Evolutionary conservation across 2,888 invertebrate species (phyloP).

Genomic region (Protophormia terraenovae): DNA sequence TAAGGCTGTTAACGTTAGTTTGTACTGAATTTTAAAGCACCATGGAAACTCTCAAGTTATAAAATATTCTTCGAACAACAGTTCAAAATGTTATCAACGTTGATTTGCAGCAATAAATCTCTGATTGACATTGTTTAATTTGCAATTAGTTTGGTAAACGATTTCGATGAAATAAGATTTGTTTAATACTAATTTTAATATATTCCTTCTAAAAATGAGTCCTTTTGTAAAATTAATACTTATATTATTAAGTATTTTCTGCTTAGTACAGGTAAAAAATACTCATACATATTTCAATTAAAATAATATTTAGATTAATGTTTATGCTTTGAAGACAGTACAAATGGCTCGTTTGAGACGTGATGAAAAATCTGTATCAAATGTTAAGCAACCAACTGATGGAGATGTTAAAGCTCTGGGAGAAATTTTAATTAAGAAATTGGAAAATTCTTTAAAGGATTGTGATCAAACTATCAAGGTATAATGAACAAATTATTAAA

Average conservation of each 20-base stretch:
- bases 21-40: neutral
- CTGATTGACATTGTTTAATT: neutral
- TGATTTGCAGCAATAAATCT: neutral
- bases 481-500: neutral
- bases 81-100: conserved; percentile 45
- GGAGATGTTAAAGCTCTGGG: conserved; percentile 37
- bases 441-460: conserved; percentile 54
- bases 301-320: neutral
- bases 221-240: conserved; percentile 34
- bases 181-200: neutral
- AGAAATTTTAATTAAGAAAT: conserved; percentile 50
- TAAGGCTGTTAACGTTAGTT: neutral
- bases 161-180: conserved; percentile 15
- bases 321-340: conserved; percentile 19
- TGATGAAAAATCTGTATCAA: conserved; percentile 26
- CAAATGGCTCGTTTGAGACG: conserved; percentile 49
- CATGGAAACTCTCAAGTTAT: neutral
- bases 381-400: conserved; percentile 13
- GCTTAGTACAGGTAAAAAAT: conserved; percentile 51
- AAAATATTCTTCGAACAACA: neutral
- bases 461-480: conserved; percentile 57
- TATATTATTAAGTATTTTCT: conserved; percentile 28
- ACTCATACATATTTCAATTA: neutral
- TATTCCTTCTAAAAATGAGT: conserved; percentile 33
- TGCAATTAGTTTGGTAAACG: conserved; percentile 17